phyloP scores from a whole-genome alignment of 1,140 invertebrate genomes.

The Pteromalus puparum region DNA sequence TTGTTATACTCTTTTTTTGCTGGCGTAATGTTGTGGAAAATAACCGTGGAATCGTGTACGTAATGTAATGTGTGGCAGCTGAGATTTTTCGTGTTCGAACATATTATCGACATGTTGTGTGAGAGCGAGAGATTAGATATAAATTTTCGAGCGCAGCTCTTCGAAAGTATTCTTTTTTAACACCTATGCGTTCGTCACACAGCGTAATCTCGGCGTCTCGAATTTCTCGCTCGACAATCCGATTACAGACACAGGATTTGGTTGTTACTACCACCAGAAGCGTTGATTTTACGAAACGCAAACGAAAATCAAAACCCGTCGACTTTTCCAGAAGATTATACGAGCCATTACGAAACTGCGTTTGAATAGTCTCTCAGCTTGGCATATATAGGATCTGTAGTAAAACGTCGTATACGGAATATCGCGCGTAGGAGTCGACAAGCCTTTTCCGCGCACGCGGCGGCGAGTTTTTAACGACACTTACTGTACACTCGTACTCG shows the following conservation, averaged over 20 bases:
- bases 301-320: background rate
- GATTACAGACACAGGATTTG: background rate
- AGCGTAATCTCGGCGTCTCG: background rate
- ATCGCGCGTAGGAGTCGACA: constrained; percentile 12
- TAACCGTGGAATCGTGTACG: too few relatives aligned
- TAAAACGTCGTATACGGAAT: background rate
- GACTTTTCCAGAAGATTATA: constrained; percentile 12
- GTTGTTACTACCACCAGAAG: background rate
- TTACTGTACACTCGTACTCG: background rate
- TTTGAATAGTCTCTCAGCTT: background rate
- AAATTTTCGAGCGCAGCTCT: background rate
- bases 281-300: background rate
- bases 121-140: background rate
- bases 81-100: background rate
- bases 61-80: background rate
- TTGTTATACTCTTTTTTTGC: background rate
- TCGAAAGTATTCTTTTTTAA: background rate
- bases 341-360: background rate
- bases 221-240: background rate
- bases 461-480: background rate
- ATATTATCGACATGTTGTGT: background rate
- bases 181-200: background rate
- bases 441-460: constrained; percentile 10
- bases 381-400: background rate
- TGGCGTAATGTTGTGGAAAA: background rate